These are phyloP conservation scores for Meiosimyza platycephala DNA, from an alignment of 2,888 invertebrate species.

Conservation along the genomic window DNA sequence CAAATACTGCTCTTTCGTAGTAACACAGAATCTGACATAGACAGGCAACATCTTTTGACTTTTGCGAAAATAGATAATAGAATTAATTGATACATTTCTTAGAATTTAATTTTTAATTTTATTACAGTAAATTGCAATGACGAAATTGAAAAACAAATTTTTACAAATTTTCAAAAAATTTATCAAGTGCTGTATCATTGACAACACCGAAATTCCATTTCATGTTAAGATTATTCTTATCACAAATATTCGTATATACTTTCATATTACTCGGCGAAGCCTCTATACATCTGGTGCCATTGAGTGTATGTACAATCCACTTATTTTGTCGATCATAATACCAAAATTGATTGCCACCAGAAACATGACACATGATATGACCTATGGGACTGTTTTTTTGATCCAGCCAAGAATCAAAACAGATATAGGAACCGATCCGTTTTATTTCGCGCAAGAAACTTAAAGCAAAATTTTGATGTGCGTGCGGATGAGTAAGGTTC, in stretches of 20 bases:
- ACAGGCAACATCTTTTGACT: too few species aligned
- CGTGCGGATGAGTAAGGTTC: constrained; percentile 56
- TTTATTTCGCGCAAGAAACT: constrained; percentile 66
- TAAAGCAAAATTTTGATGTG: constrained; percentile 62
- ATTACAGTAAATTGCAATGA: too few species aligned
- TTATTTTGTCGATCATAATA: constrained; percentile 76
- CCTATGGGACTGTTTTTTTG: constrained; percentile 68
- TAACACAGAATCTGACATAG: too few species aligned
- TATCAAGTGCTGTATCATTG: constrained; percentile 60
- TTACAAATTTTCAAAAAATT: constrained; percentile 47
- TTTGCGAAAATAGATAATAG: too few species aligned
- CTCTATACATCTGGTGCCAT: constrained; percentile 82
- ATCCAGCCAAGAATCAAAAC: constrained; percentile 74
- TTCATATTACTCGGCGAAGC: constrained; percentile 72
- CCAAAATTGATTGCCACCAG: constrained; percentile 95
- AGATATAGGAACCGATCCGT: constrained; percentile 76
- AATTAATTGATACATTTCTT: too few species aligned
- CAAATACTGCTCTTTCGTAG: too few species aligned
- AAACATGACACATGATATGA: constrained; percentile 89
- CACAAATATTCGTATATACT: constrained; percentile 79
- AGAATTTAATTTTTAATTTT: too few species aligned
- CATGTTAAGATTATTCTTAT: constrained; percentile 62
- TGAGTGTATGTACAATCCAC: constrained; percentile 66
- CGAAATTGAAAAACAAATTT: too few species aligned
- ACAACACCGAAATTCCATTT: constrained; percentile 62